phyloP scores from a whole-genome alignment of 1,140 invertebrate species.

The Mizuhopecten yessoensis region DNA sequence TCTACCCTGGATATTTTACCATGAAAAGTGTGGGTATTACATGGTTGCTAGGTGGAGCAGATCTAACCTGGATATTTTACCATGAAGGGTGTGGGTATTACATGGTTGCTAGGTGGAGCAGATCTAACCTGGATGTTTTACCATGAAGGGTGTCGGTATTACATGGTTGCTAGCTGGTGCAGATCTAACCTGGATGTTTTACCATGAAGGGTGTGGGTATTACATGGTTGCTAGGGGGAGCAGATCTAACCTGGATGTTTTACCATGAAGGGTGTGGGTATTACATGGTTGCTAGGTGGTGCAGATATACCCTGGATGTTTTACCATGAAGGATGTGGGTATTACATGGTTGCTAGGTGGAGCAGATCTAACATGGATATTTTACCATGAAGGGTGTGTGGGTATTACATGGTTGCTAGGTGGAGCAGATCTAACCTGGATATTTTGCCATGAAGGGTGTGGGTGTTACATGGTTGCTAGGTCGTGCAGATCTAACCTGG shows the following conservation, averaged over 20 bases:
- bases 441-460: constrained; percentile 97
- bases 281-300: no score
- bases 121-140: constrained; percentile 80
- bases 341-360: no score
- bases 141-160: constrained; percentile 99
- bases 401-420: constrained; percentile 57
- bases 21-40: constrained; percentile 99
- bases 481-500: no score
- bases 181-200: constrained; percentile 65
- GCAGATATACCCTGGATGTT: not conserved
- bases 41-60: no score
- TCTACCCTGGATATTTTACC: constrained; percentile 85
- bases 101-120: no score
- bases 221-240: no score
- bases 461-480: constrained; percentile 92
- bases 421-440: not conserved
- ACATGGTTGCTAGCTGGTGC: no score
- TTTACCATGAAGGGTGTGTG: constrained; percentile 99
- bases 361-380: not conserved
- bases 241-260: constrained; percentile 50
- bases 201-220: constrained; percentile 99
- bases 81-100: constrained; percentile 99
- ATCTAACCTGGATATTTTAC: constrained; percentile 83
- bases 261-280: constrained; percentile 99
- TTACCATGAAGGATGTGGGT: constrained; percentile 98